These are phyloP conservation scores for Melanotus villosus DNA, from an alignment of 2,888 invertebrate genomes.

Conservation along the genomic window DNA sequence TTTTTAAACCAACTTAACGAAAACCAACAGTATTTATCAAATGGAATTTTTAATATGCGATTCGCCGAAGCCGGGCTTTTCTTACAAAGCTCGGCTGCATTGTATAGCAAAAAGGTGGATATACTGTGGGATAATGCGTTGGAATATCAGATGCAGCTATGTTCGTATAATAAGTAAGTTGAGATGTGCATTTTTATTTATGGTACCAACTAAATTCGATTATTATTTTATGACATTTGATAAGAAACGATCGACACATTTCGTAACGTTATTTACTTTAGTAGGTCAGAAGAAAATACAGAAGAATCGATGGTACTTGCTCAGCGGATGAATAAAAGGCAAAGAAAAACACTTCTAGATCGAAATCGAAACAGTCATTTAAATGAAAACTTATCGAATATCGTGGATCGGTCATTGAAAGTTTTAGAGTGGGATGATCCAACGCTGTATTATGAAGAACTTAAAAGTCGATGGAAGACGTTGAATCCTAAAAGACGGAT, in stretches of 20 bases:
- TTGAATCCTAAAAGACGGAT: no score
- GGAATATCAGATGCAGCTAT: conserved; percentile 58
- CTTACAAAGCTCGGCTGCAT: conserved; percentile 79
- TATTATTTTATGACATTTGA: no score
- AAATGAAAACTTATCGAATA: conserved; percentile 5
- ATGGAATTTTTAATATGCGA: conserved; percentile 72
- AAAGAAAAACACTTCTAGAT: conserved; percentile 40
- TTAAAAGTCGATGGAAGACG: conserved; percentile 3
- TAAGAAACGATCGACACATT: no score
- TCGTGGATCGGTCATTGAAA: not conserved
- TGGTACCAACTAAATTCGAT: no score
- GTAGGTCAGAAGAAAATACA: conserved; percentile 51
- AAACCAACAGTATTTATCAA: conserved; percentile 66
- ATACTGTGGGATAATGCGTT: conserved; percentile 62
- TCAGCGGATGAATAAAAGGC: conserved; percentile 59
- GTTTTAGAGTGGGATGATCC: not conserved
- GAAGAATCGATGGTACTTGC: conserved; percentile 57
- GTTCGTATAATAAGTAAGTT: conserved; percentile 37
- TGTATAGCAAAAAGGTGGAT: conserved; percentile 84
- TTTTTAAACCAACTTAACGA: conserved; percentile 71
- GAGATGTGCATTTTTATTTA: not conserved
- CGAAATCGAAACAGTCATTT: not conserved
- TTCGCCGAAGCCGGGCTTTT: conserved; percentile 85
- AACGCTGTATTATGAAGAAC: not conserved
- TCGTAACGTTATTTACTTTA: no score